Base-by-base conservation (phyloP, 2,797 vertebrate genomes). In the Gallirallus australis region DNA sequence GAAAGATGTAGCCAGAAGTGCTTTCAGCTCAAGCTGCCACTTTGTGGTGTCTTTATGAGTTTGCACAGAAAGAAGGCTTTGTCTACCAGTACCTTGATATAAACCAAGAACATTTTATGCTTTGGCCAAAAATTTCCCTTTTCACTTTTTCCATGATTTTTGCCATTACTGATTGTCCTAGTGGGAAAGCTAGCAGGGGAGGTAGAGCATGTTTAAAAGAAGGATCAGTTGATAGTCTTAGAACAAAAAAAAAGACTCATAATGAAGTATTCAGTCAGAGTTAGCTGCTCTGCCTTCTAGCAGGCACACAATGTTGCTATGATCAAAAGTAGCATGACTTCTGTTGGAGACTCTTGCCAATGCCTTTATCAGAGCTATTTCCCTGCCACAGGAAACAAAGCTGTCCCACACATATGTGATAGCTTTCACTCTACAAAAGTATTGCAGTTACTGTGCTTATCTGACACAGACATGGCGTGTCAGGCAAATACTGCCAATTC, bases 1-100 rank as follows among this genome's bases (percentile, higher is more conserved):
- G 98, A 99, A 77, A 98, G 97, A 87, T 97, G 96, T 28, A 98
- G 98, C 97, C 85, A 97, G 98, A 94, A 98, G 96, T 27, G 40
- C 97, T 91, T 97, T 96, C 98, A 98, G 98, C 93, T 99, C 98
- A 31, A 82, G 94, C 91, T 98, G 98, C 90, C 97, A 85, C 56
- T 96, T 96, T 47, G 96, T 97, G 17, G 98, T 98, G 14, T 95
- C 86, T 92, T 89, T 94, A 93, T 98, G 98, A 50, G 97, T 96
- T 98, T 99, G 64, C 25, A 96, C n/a, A 60, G 33, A 48, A 35
- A 69, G n/a, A 52, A 56, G 1, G 27, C 37, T 66, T 83, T 52
- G 40, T n/a, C 53, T 59, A 82, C 21, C 47, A 63, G n/a, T 52
- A 50, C 37, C 25, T 81, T 48, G 48, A 87, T 19, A 75, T 3